These are phyloP conservation scores for Xiphydria camelus DNA, from an alignment of 2,888 invertebrate species.

Conservation along the genomic window DNA sequence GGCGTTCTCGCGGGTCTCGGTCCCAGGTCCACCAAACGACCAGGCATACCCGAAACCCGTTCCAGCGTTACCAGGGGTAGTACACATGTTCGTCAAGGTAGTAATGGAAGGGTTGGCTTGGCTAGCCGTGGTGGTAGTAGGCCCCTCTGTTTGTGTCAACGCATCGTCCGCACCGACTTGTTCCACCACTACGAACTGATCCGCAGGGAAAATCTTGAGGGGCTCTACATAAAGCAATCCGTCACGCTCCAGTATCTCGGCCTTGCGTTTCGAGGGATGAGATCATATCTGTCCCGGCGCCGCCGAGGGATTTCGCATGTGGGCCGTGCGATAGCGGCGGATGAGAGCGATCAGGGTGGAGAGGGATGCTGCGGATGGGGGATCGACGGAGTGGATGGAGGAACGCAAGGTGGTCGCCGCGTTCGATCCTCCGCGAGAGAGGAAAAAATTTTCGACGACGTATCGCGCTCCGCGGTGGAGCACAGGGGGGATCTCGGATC, in stretches of 20 bases:
- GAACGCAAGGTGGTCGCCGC: no score
- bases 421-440: not conserved
- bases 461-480: no score
- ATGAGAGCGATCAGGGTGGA: not conserved
- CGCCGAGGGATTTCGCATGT: conserved; percentile 1
- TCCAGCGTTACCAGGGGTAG: conserved; percentile 54
- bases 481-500: no score
- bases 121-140: conserved; percentile 37
- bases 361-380: no score
- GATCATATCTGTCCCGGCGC: conserved; percentile 42
- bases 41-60: conserved; percentile 56
- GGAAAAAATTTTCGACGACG: not conserved
- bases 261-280: conserved; percentile 30
- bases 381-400: no score
- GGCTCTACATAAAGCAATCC: conserved; percentile 52
- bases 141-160: conserved; percentile 39
- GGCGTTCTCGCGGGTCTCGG: conserved; percentile 49
- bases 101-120: conserved; percentile 35
- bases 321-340: not conserved
- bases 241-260: conserved; percentile 56
- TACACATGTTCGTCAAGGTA: conserved; percentile 54
- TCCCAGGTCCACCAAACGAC: conserved; percentile 53
- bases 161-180: conserved; percentile 48
- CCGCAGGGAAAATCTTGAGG: conserved; percentile 55
- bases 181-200: conserved; percentile 55